Percentiles rank a stretch among this genome's conserved stretches.
These are phyloP conservation scores for Monoplex corrugatus DNA, from an alignment of 2,888 invertebrate genomes.

Conservation along the genomic window DNA sequence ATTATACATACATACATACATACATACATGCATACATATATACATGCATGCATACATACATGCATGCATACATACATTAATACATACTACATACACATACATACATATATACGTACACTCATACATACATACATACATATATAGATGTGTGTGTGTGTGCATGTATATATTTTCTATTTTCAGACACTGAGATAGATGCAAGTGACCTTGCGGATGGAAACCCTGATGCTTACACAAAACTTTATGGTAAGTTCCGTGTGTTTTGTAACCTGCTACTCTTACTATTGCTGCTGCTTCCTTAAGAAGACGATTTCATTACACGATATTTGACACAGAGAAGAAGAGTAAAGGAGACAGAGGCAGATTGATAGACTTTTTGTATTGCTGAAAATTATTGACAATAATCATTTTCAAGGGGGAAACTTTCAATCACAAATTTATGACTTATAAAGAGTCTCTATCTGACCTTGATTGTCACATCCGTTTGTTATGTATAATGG, in stretches of 20 bases:
- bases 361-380: no score
- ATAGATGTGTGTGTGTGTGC: not conserved
- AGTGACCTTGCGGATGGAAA: slow-evolving; percentile 11
- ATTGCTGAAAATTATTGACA: no score
- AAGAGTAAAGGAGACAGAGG: no score
- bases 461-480: no score
- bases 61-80: slow-evolving; percentile 11
- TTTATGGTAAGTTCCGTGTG: slow-evolving; percentile 37
- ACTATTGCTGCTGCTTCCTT: no score
- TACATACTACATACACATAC: slow-evolving; percentile 25
- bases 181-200: slow-evolving; percentile 39
- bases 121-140: not conserved
- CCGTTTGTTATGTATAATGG: no score
- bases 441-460: no score
- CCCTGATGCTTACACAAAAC: slow-evolving; percentile 32
- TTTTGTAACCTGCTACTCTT: no score
- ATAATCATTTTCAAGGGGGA: no score
- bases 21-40: not conserved
- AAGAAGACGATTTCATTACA: no score
- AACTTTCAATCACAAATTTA: no score
- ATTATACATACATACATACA: not conserved
- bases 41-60: not conserved
- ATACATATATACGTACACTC: slow-evolving; percentile 17
- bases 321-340: no score
- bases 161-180: not conserved